phyloP scores from a whole-genome alignment of 2,113 vertebrate genomes.

The Campylomormyrus tamandua region DNA sequence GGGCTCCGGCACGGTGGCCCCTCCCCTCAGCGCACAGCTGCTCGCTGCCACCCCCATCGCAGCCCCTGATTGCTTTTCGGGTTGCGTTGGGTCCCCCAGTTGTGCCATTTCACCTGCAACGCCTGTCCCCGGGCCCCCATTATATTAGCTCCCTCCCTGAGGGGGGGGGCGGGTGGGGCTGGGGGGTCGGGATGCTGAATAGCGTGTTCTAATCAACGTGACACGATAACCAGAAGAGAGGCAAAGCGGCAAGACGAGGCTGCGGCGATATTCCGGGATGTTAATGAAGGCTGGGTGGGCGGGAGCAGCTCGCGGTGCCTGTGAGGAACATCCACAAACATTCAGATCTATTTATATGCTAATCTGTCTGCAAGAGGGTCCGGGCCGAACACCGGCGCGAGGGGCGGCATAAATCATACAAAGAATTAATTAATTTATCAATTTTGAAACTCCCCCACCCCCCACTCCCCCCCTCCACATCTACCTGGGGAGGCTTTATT shows the following conservation, averaged over 20 bases:
- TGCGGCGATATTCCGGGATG: slow-evolving; percentile 40
- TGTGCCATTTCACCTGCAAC: slow-evolving; percentile 16
- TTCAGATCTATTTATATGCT: slow-evolving; percentile 91
- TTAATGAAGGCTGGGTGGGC: slow-evolving; percentile 23
- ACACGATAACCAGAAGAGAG: background rate
- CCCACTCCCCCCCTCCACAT: slow-evolving; percentile 17
- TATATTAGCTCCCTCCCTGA: background rate
- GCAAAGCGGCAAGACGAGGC: background rate
- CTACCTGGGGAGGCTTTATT: slow-evolving; percentile 65
- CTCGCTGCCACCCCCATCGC: background rate
- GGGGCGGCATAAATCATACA: slow-evolving; percentile 78
- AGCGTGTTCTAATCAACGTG: slow-evolving; percentile 26
- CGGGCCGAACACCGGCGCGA: slow-evolving; percentile 64
- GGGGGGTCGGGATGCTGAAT: slow-evolving; percentile 13
- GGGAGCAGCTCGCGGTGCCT: slow-evolving; percentile 33
- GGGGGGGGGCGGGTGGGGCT: background rate
- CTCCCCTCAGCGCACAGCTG: slow-evolving; percentile 24
- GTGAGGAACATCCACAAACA: slow-evolving; percentile 65
- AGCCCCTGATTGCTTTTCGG: slow-evolving; percentile 11
- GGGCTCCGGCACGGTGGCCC: background rate
- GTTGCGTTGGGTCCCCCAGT: background rate
- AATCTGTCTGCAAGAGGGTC: slow-evolving; percentile 76
- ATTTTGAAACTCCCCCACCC: slow-evolving; percentile 70
- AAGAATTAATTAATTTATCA: slow-evolving; percentile 75
- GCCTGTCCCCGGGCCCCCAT: slow-evolving; percentile 5